Conservation (phyloP, 2,888 invertebrate genomes). For the Acanthoscelides obtectus region DNA sequence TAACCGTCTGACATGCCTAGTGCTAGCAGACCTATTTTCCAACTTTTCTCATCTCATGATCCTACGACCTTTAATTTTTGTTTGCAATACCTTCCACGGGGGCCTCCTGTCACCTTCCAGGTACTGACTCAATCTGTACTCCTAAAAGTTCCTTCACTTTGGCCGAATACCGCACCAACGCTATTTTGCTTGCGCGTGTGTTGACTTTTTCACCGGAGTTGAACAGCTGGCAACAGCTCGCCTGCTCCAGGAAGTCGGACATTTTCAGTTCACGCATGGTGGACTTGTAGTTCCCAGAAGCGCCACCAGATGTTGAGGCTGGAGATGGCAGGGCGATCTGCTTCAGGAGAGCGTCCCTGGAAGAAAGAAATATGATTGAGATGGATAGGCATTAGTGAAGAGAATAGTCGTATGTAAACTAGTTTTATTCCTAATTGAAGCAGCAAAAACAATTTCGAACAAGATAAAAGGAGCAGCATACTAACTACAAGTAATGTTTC, state of each 20-base stretch:
- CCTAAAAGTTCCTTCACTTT: slow-evolving; percentile 76
- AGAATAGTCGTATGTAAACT: no score
- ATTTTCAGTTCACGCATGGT: slow-evolving; percentile 68
- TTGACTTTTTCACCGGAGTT: slow-evolving; percentile 76
- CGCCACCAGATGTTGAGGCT: slow-evolving; percentile 36
- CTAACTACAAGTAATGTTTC: no score
- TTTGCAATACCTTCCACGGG: slow-evolving; percentile 1
- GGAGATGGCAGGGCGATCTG: slow-evolving; percentile 61
- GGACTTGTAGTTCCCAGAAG: slow-evolving; percentile 32
- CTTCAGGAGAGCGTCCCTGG: slow-evolving; percentile 66
- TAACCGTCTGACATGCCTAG: not conserved
- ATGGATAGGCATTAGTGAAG: no score
- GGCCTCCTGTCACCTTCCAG: slow-evolving; percentile 49
- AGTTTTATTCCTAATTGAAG: no score
- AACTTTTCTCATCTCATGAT: not conserved
- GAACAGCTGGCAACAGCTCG: slow-evolving; percentile 73
- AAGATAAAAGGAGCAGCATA: no score
- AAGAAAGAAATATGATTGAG: not conserved
- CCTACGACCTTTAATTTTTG: not conserved
- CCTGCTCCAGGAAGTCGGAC: slow-evolving; percentile 74
- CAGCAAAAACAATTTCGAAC: no score
- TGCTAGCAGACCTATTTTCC: not conserved
- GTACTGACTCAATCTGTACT: slow-evolving; percentile 70
- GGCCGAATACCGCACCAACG: slow-evolving; percentile 79
- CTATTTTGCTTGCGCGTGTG: slow-evolving; percentile 74